Conservation (phyloP, 2,888 invertebrate genomes). For the Clanis bilineata region DNA sequence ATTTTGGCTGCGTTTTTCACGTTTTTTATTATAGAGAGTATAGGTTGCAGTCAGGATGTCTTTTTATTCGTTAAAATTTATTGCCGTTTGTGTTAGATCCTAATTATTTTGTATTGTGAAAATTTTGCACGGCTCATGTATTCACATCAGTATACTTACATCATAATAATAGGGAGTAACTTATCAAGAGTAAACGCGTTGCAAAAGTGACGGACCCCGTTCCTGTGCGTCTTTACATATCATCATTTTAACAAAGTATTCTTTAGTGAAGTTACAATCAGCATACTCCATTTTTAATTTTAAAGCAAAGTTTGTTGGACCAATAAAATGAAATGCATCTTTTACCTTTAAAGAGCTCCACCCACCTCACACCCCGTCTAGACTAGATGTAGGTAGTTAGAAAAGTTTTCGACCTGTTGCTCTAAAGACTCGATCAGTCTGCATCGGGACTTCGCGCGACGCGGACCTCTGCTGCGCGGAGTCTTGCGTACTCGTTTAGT, state of each 20-base stretch:
- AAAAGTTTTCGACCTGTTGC: slow-evolving; percentile 16
- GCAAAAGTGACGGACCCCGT: no score
- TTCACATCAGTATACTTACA: no score
- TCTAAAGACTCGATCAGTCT: slow-evolving; percentile 7
- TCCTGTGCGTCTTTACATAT: no score
- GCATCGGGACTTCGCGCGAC: slow-evolving; percentile 3
- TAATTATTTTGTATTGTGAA: no score
- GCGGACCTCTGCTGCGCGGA: slow-evolving; percentile 21
- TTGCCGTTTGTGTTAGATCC: no score
- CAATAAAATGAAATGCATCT: slow-evolving; percentile 12
- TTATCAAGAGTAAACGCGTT: no score
- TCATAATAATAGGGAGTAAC: no score
- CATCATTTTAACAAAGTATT: no score
- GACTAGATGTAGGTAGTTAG: slow-evolving; percentile 18
- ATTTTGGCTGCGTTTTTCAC: neutral
- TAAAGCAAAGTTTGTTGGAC: neutral
- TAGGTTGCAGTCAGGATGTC: neutral
- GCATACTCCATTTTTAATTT: neutral
- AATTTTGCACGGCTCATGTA: no score
- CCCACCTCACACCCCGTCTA: slow-evolving; percentile 16
- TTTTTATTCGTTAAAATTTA: no score
- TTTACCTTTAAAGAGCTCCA: neutral
- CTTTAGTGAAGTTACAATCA: neutral
- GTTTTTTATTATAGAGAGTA: neutral
- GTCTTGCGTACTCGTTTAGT: neutral